phyloP scores from a whole-genome alignment of 2,797 vertebrate species.

The Pipistrellus pipistrellus region DNA sequence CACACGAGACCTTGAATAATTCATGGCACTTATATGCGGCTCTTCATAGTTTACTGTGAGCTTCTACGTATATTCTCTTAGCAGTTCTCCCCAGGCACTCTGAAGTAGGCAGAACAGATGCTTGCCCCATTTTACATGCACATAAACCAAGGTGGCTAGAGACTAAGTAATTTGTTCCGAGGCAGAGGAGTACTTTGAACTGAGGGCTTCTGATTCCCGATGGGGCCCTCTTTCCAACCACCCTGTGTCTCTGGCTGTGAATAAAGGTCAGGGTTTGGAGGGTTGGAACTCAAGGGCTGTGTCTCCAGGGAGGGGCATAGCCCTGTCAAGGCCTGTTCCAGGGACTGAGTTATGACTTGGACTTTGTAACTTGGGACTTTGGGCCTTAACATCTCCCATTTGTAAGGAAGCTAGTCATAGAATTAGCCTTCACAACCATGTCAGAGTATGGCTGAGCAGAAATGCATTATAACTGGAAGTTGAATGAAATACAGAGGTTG shows the following conservation, averaged over 20 bases:
- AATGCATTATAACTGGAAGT: background rate
- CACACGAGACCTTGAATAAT: constrained; percentile 34
- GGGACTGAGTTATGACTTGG: background rate
- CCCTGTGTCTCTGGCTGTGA: background rate
- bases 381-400: background rate
- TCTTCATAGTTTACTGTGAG: background rate
- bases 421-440: background rate
- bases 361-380: constrained; percentile 21
- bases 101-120: background rate
- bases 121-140: background rate
- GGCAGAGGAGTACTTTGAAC: background rate
- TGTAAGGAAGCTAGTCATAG: background rate
- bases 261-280: background rate
- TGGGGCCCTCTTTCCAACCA: background rate
- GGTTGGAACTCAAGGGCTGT: background rate
- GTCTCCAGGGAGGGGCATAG: background rate
- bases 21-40: background rate
- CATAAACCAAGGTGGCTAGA: constrained; percentile 12
- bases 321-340: background rate
- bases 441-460: background rate
- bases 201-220: constrained; percentile 18
- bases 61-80: background rate
- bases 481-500: background rate
- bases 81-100: constrained; percentile 5
- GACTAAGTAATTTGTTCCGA: background rate